phyloP scores from a whole-genome alignment of 2,797 vertebrate genomes.

The Syncerus caffer region DNA sequence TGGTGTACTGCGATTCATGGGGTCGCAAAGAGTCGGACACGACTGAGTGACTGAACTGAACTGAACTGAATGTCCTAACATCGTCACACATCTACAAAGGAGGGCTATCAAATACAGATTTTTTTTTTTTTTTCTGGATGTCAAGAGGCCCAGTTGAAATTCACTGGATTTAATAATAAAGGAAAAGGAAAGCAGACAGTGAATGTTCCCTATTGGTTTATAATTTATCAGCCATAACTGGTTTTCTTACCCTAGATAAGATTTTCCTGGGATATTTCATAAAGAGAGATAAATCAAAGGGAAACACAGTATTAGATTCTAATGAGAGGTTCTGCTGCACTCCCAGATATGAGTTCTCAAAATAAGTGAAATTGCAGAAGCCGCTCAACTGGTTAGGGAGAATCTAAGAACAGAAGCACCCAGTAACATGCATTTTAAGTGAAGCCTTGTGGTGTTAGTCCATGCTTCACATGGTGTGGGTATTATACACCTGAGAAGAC shows the following conservation, averaged over 20 bases:
- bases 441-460: background rate
- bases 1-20: too few species aligned
- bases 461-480: background rate
- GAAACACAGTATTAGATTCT: background rate
- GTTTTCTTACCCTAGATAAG: background rate
- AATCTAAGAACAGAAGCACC: background rate
- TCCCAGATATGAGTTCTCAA: background rate
- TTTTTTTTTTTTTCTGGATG: background rate
- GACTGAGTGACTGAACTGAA: too few species aligned
- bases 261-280: background rate
- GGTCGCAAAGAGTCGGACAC: rapidly evolving
- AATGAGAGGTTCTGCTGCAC: background rate
- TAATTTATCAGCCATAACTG: background rate
- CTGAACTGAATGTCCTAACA: background rate
- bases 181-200: background rate
- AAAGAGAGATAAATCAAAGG: background rate
- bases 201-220: background rate
- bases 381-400: background rate
- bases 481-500: background rate
- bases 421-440: background rate
- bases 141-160: background rate
- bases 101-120: background rate
- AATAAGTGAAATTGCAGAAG: background rate
- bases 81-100: background rate
- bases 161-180: background rate